phyloP scores from a whole-genome alignment of 2,797 vertebrate species.

The Gephyroberyx darwinii region DNA sequence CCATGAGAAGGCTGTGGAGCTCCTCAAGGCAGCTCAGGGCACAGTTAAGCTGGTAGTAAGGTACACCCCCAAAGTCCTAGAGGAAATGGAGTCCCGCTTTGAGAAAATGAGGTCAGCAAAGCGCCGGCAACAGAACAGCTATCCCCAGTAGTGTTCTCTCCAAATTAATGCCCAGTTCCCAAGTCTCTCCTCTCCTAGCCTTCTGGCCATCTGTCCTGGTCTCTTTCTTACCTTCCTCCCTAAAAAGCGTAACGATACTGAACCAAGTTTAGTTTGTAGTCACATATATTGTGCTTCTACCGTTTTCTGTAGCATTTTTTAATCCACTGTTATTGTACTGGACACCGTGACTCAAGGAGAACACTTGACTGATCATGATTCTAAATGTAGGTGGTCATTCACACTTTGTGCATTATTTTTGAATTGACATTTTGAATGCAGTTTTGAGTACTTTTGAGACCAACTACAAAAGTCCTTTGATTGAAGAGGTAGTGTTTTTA shows the following conservation, averaged over 20 bases:
- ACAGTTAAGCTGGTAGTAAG: slow-evolving; percentile 98
- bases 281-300: slow-evolving; percentile 55
- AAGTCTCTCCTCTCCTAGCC: slow-evolving; percentile 60
- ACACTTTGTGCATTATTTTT: slow-evolving; percentile 74
- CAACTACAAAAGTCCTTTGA: slow-evolving; percentile 55
- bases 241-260: slow-evolving; percentile 33
- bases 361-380: slow-evolving; percentile 66
- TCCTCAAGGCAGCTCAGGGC: slow-evolving; percentile 97
- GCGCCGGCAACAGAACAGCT: slow-evolving; percentile 96
- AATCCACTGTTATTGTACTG: slow-evolving; percentile 56
- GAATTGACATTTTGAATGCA: slow-evolving; percentile 73
- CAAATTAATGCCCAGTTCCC: slow-evolving; percentile 61
- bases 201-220: slow-evolving; percentile 66
- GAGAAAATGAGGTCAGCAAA: slow-evolving; percentile 99
- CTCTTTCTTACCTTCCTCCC: slow-evolving; percentile 52
- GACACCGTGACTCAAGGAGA: slow-evolving; percentile 62
- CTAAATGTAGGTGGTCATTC: slow-evolving; percentile 60
- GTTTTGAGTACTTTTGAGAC: slow-evolving; percentile 55
- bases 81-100: slow-evolving; percentile 99
- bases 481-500: slow-evolving; percentile 62
- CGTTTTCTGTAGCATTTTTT: slow-evolving; percentile 60
- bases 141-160: slow-evolving; percentile 79
- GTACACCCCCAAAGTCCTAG: slow-evolving; percentile 96
- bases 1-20: slow-evolving; percentile 97
- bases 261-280: slow-evolving; percentile 53